Percentiles rank a stretch among this genome's conserved stretches.
These are phyloP conservation scores for Agonopterix alstromeriana DNA, from an alignment of 2,888 invertebrate species.

Conservation along the genomic window DNA sequence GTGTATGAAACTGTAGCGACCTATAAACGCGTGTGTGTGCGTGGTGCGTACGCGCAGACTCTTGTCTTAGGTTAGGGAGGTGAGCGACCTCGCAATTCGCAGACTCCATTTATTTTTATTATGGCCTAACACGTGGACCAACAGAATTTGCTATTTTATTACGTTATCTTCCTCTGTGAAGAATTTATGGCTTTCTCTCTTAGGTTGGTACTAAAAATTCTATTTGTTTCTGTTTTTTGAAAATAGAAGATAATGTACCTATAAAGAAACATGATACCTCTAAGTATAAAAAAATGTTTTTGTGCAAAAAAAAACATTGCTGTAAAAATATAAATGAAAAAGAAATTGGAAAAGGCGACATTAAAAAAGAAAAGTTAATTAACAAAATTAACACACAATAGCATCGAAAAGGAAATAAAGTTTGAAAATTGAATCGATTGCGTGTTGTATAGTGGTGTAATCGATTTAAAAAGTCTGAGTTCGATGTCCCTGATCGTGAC, in stretches of 20 bases:
- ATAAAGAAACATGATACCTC: no score
- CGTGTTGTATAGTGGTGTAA: slow-evolving; percentile 18
- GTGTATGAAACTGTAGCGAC: slow-evolving; percentile 29
- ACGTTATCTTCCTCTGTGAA: slow-evolving; percentile 50
- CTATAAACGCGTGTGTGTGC: slow-evolving; percentile 43
- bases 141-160: slow-evolving; percentile 55
- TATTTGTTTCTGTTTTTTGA: background rate
- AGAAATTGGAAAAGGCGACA: background rate
- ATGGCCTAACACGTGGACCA: slow-evolving; percentile 62
- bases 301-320: no score
- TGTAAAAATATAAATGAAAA: no score
- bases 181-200: slow-evolving; percentile 21
- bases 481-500: slow-evolving; percentile 71
- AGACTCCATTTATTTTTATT: slow-evolving; percentile 74
- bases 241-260: no score
- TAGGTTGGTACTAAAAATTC: background rate
- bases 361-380: slow-evolving; percentile 1
- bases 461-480: slow-evolving; percentile 58
- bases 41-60: slow-evolving; percentile 58
- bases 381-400: slow-evolving; percentile 13
- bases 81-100: slow-evolving; percentile 70
- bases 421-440: slow-evolving; percentile 45
- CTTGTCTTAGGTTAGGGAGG: slow-evolving; percentile 77
- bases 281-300: no score
- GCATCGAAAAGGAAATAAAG: slow-evolving; percentile 24